These are phyloP conservation scores for Rhynchophorus ferrugineus DNA, from an alignment of 1,140 invertebrate genomes.

Conservation along the genomic window DNA sequence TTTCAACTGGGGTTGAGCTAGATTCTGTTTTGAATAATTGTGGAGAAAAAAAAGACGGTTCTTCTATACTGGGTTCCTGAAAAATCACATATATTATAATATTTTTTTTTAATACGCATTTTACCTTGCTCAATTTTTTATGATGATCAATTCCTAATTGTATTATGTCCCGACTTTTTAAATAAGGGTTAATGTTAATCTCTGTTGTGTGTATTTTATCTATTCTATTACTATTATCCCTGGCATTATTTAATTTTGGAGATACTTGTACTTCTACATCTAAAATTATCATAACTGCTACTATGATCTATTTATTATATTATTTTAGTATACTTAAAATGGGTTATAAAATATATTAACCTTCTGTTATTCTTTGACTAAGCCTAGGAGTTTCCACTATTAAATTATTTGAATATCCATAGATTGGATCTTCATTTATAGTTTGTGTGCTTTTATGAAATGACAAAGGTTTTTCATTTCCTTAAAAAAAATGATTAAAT, in stretches of 20 bases:
- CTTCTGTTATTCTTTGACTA: conserved; percentile 3
- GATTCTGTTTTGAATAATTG: conserved; percentile 15
- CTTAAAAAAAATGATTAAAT: conserved; percentile 3
- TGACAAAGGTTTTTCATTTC: conserved; percentile 4
- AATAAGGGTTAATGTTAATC: background rate
- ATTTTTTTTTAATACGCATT: background rate
- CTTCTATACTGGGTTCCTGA: conserved; percentile 11
- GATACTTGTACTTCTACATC: background rate
- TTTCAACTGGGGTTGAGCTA: conserved; percentile 20
- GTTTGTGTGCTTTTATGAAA: conserved; percentile 18
- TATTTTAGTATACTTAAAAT: no score
- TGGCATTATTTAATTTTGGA: background rate
- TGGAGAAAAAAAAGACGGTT: conserved; percentile 22
- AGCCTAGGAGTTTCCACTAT: conserved; percentile 19
- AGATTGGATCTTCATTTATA: background rate
- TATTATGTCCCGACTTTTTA: background rate
- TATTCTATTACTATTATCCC: background rate
- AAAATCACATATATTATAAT: background rate
- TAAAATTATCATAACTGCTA: background rate
- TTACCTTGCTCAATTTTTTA: background rate
- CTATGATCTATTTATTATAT: no score
- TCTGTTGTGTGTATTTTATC: background rate
- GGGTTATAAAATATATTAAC: background rate
- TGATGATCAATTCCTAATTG: background rate
- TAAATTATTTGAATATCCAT: background rate